These are phyloP conservation scores for Cartodere bifasciata DNA, from an alignment of 2,888 invertebrate genomes.

Conservation along the genomic window DNA sequence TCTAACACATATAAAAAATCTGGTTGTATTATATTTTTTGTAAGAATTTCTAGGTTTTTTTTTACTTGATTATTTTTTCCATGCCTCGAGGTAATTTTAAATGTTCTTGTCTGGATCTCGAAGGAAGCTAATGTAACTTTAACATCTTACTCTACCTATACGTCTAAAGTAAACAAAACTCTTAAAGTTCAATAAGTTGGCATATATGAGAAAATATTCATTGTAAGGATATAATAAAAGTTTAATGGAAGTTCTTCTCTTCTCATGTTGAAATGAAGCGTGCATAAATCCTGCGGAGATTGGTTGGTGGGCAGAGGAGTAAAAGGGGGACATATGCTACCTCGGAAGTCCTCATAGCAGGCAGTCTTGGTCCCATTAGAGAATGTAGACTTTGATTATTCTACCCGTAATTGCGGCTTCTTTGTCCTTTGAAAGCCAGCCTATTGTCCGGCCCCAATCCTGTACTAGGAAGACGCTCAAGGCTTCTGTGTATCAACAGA, in stretches of 20 bases:
- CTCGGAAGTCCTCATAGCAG: conserved; percentile 22
- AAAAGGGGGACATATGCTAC: conserved; percentile 10
- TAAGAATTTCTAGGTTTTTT: no score
- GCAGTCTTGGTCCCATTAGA: conserved; percentile 28
- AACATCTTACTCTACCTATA: no score
- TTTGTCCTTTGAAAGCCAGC: conserved; percentile 30
- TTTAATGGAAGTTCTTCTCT: conserved; percentile 25
- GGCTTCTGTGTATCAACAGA: no score
- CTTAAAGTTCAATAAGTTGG: conserved; percentile 15
- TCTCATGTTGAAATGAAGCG: conserved; percentile 24
- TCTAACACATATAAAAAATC: no score
- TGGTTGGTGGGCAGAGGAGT: conserved; percentile 12
- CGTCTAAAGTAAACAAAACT: no score
- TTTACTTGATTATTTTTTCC: no score
- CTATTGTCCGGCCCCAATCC: conserved; percentile 28
- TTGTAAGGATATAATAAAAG: conserved; percentile 23
- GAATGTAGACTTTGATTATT: conserved; percentile 34
- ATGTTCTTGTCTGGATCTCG: no score
- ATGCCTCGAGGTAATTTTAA: no score
- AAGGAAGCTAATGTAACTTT: no score
- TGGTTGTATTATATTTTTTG: no score
- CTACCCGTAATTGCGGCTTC: conserved; percentile 31
- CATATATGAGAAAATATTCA: conserved; percentile 15
- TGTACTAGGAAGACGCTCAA: conserved; percentile 18
- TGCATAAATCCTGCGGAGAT: conserved; percentile 17